These are phyloP conservation scores for Oxyruncus cristatus DNA, from an alignment of 2,113 vertebrate species.

Conservation along the genomic window DNA sequence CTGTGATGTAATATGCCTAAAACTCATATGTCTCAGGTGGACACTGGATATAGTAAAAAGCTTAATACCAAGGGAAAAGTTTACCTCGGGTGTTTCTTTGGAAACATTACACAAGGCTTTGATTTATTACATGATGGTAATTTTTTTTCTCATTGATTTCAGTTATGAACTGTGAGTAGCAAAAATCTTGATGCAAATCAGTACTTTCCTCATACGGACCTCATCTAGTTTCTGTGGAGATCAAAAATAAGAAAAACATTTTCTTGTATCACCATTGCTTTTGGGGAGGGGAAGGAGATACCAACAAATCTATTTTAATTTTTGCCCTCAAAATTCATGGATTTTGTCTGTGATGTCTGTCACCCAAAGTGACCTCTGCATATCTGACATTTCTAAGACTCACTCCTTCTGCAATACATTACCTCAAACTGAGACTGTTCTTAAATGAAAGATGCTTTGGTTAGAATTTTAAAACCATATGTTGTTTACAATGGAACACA, in stretches of 20 bases:
- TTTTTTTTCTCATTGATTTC: neutral
- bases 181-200: neutral
- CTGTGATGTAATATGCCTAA: neutral
- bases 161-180: neutral
- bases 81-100: neutral
- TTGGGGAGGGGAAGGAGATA: too few species aligned
- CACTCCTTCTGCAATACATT: neutral
- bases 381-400: neutral
- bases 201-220: neutral
- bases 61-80: neutral
- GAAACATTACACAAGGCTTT: neutral
- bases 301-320: neutral
- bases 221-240: neutral
- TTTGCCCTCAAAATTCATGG: neutral
- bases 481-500: neutral
- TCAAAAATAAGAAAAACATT: neutral
- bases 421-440: neutral
- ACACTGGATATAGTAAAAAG: neutral
- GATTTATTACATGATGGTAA: neutral
- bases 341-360: neutral
- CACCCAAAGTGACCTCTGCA: neutral
- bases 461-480: neutral
- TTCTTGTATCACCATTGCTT: neutral
- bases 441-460: neutral
- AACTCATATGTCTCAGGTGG: neutral